Conservation (phyloP, 2,797 vertebrate species). For the Cynodonichthys magdalenae region DNA sequence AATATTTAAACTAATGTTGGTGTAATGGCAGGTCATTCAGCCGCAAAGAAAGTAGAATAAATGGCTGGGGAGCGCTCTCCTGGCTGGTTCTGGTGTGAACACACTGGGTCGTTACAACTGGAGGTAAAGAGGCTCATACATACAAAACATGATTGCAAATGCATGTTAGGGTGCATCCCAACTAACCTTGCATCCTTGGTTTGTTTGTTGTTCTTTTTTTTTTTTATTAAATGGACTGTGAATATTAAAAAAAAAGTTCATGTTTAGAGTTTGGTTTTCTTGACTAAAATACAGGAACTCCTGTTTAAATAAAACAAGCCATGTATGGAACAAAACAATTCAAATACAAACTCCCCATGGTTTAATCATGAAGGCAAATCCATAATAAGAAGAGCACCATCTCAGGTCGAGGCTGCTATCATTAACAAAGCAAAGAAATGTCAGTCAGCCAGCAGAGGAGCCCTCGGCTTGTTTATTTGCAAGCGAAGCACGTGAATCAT, state of each 20-base stretch:
- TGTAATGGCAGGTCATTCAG: constrained; percentile 73
- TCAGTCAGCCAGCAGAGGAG: constrained; percentile 30
- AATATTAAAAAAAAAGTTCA: no score
- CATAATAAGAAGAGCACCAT: constrained; percentile 20
- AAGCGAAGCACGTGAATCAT: constrained; percentile 44
- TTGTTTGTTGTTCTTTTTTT: no score
- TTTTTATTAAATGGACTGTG: no score
- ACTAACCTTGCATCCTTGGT: background rate
- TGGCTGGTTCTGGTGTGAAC: constrained; percentile 11
- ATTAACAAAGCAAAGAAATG: constrained; percentile 38
- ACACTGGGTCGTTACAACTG: background rate
- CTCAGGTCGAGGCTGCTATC: constrained; percentile 27
- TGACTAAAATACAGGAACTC: no score
- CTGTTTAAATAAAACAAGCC: no score
- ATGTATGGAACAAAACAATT: no score
- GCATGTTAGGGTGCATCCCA: background rate
- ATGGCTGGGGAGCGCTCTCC: constrained; percentile 43
- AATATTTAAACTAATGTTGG: constrained; percentile 80
- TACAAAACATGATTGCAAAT: background rate
- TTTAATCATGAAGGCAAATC: constrained; percentile 17
- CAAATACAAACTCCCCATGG: background rate
- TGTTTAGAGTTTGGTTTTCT: no score
- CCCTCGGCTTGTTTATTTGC: constrained; percentile 45
- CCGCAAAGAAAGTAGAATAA: constrained; percentile 63
- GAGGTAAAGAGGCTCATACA: constrained; percentile 5